Evolutionary conservation across 2,888 invertebrate genomes (phyloP).

Genomic region (Acronicta leporina): DNA sequence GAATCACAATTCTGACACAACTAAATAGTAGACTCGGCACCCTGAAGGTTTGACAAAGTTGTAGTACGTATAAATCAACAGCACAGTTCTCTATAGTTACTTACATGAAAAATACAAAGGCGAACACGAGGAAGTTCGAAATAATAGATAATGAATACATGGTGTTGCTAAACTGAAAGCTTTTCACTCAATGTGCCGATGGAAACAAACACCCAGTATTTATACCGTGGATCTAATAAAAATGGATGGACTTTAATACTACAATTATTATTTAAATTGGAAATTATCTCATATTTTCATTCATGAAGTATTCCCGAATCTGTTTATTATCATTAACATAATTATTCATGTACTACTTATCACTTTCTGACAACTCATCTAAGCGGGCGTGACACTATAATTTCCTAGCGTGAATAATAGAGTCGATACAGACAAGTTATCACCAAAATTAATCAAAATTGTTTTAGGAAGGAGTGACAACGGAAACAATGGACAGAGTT

Average conservation of each 20-base stretch:
- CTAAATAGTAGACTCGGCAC: too few species aligned
- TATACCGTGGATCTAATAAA: slow-evolving; percentile 21
- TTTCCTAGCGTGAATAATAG: neutral
- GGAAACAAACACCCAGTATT: slow-evolving; percentile 7
- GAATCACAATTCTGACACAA: too few species aligned
- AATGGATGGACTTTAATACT: slow-evolving; percentile 15
- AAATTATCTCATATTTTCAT: slow-evolving; percentile 30
- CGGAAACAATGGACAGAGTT: too few species aligned
- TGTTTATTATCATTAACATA: slow-evolving; percentile 1
- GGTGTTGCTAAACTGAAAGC: slow-evolving; percentile 17
- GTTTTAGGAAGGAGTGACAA: too few species aligned
- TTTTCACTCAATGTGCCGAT: slow-evolving; percentile 37
- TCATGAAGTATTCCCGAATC: neutral
- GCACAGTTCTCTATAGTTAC: too few species aligned
- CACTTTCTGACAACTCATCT: slow-evolving; percentile 11
- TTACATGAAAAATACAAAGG: slow-evolving; percentile 29
- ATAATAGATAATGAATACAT: slow-evolving; percentile 18
- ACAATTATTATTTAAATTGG: slow-evolving; percentile 30
- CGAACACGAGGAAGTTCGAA: slow-evolving; percentile 8
- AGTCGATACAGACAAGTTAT: too few species aligned
- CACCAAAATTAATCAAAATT: too few species aligned
- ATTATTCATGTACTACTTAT: slow-evolving; percentile 6
- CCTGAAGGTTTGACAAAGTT: too few species aligned
- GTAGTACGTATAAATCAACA: too few species aligned
- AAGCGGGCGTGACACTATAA: neutral